Conservation (phyloP, 1,140 invertebrate species). For the Caenorhabditis brenneri region DNA sequence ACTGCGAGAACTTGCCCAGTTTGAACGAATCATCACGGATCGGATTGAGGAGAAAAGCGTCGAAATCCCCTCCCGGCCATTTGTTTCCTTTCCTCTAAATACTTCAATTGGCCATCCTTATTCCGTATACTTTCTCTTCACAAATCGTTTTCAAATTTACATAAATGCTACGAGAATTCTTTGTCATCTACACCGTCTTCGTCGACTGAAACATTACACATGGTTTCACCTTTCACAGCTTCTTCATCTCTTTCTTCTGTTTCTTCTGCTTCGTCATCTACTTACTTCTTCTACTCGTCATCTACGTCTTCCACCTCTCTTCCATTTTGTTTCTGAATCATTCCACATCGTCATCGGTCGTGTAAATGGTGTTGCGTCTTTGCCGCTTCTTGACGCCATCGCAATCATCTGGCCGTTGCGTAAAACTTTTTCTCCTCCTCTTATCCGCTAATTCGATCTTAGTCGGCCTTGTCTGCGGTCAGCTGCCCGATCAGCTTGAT, state of each 20-base stretch:
- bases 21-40: conserved; percentile 35
- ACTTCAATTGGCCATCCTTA: neutral
- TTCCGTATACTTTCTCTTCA: conserved; percentile 8
- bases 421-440: conserved; percentile 44
- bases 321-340: neutral
- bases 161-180: conserved; percentile 36
- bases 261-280: conserved; percentile 32
- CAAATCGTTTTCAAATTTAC: conserved; percentile 25
- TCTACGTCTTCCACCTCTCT: conserved; percentile 15
- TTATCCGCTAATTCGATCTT: conserved; percentile 23
- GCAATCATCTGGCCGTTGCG: conserved; percentile 21
- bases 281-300: neutral
- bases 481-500: conserved; percentile 65
- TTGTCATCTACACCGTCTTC: conserved; percentile 15
- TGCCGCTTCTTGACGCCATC: conserved; percentile 19
- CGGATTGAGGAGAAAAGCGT: neutral
- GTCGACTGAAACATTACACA: conserved; percentile 37
- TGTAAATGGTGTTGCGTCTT: conserved; percentile 46
- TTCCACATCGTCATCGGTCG: conserved; percentile 3
- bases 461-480: conserved; percentile 43
- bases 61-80: neutral
- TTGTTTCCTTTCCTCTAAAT: conserved; percentile 11
- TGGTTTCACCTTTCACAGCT: conserved; percentile 40
- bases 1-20: conserved; percentile 35
- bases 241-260: neutral